Base-by-base conservation (phyloP, 53 echinoderm and acorn worm genomes). In the Holothuria leucospilota region DNA sequence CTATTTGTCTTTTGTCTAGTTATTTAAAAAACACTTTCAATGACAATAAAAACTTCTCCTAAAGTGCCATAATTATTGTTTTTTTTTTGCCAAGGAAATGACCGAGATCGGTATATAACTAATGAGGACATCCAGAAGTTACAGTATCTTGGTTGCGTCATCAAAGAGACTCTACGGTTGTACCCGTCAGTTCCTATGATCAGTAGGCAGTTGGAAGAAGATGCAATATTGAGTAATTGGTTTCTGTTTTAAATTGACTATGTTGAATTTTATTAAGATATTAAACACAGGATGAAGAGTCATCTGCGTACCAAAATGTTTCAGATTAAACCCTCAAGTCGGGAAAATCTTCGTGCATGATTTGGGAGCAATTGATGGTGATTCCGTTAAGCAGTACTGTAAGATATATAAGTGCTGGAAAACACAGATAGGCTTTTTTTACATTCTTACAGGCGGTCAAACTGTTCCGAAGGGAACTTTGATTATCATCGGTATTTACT, bases 111-210 rank as follows among this genome's bases (percentile, higher is more conserved):
- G n/a, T 70, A 85, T 13, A 85, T 73, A 11, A 88, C 90, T 16
- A 87, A 64, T 11, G 93, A 93, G 52, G 88, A 93, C 81, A 80
- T 93, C 29, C 78, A 90, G 51, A 63, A 61, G 15, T 69, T 90
- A 27, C 46, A 65, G 38, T 93, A 93, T 56, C 88, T 93, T 79
- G 90, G 87, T 16, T 79, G 93, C 26, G 93, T 93, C 73, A 60
- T 93, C 51, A 90, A 93, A 59, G 93, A 93, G 67, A 71, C 90
- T 0, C 82, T 93, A 16, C 68, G 93, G 20, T 63, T 93, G 40
- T 90, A 80, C n/a, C 88, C 93, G 0, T 88, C 90, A 5, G 93
- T 93, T 20, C 90, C 93, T 29, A 68, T 88, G 39, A 90, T 93
- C 64, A 85, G 84, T 18, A 78, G 93, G 18, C 63, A 80, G 41